Percentiles rank a stretch among this genome's conserved stretches.
These are phyloP conservation scores for Osmerus mordax DNA, from an alignment of 2,113 vertebrate genomes.

Conservation along the genomic window DNA sequence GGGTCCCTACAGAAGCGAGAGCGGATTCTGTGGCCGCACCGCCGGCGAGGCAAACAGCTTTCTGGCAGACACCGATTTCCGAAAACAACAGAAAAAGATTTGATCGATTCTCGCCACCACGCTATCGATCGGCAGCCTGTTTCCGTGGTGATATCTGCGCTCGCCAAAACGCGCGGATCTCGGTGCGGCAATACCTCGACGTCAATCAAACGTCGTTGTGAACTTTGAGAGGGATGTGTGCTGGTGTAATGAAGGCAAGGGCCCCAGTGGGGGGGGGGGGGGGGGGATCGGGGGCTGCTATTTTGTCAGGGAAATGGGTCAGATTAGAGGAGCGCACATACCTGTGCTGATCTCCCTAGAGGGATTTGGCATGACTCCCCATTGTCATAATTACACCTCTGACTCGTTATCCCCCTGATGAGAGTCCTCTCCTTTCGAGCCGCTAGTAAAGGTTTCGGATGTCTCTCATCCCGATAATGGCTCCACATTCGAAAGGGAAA, in stretches of 20 bases:
- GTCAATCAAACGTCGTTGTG: constrained; percentile 20
- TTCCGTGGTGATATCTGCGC: constrained; percentile 31
- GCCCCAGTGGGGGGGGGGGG: background rate
- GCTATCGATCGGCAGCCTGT: constrained; percentile 28
- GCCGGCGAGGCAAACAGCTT: constrained; percentile 21
- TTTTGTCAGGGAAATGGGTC: background rate
- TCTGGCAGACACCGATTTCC: constrained; percentile 25
- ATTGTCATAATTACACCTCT: constrained; percentile 16
- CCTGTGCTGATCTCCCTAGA: constrained; percentile 6
- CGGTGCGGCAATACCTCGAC: constrained; percentile 17
- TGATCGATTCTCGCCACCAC: constrained; percentile 42
- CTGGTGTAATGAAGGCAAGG: constrained; percentile 19
- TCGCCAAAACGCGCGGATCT: constrained; percentile 30
- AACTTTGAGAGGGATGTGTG: constrained; percentile 11
- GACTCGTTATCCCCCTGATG: constrained; percentile 4
- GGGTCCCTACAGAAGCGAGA: no score
- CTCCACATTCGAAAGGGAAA: no score
- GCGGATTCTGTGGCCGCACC: background rate
- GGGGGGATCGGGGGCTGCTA: background rate
- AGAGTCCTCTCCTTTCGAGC: background rate
- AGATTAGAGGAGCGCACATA: background rate
- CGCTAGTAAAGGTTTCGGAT: no score
- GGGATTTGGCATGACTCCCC: constrained; percentile 7
- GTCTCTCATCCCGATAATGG: no score
- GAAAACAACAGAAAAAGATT: constrained; percentile 1